Conservation (phyloP, 2,888 invertebrate genomes). For the Mythimna lalbum region DNA sequence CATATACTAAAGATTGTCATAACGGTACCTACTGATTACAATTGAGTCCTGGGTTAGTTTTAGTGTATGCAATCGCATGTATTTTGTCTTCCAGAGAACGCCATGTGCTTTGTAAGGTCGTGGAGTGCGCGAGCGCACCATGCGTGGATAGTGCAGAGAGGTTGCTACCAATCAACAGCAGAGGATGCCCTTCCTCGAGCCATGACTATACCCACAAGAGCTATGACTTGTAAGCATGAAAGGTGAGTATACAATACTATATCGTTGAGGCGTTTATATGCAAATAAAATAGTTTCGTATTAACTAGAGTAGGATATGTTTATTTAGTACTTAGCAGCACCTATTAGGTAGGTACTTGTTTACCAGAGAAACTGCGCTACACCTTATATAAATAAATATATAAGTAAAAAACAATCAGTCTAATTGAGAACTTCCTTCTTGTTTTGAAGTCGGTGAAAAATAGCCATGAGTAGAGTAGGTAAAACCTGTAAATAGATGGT, state of each 20-base stretch:
- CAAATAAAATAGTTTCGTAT: background rate
- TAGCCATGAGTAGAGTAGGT: too few relatives aligned
- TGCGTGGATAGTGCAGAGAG: slow-evolving; percentile 86
- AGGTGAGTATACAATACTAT: slow-evolving; percentile 67
- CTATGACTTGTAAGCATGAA: slow-evolving; percentile 82
- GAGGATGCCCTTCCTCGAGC: slow-evolving; percentile 74
- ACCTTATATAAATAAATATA: too few relatives aligned
- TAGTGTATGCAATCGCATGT: background rate
- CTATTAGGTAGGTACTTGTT: too few relatives aligned
- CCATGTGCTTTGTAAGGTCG: slow-evolving; percentile 86
- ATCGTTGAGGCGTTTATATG: background rate
- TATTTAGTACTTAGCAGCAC: too few relatives aligned
- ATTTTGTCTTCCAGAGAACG: slow-evolving; percentile 72
- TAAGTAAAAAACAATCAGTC: too few relatives aligned
- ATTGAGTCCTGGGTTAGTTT: background rate
- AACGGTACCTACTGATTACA: too few relatives aligned
- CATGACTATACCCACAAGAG: slow-evolving; percentile 75
- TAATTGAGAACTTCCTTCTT: too few relatives aligned
- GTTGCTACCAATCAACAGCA: slow-evolving; percentile 77
- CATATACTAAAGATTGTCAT: too few relatives aligned
- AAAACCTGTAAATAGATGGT: too few relatives aligned
- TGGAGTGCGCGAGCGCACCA: slow-evolving; percentile 81
- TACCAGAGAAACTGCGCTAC: too few relatives aligned
- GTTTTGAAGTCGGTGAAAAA: too few relatives aligned
- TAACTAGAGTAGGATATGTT: too few relatives aligned